Evolutionary conservation across 2,888 invertebrate species (phyloP).

Genomic region (Fabriciana adippe): DNA sequence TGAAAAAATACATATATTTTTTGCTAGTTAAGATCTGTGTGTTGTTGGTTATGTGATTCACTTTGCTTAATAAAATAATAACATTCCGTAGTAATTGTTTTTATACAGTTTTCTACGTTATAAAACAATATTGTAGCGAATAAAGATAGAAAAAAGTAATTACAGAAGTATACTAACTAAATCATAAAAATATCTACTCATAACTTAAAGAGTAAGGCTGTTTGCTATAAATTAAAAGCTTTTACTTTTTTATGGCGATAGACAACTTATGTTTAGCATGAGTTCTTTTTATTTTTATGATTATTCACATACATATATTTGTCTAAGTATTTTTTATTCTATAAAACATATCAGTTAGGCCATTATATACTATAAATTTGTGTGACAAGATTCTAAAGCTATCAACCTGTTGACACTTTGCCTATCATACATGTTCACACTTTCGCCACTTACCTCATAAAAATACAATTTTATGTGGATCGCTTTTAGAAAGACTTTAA

Average conservation of each 20-base stretch:
- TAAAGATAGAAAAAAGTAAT: too few relatives aligned
- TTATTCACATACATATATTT: slow-evolving; percentile 34
- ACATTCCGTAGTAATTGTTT: too few relatives aligned
- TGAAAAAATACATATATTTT: slow-evolving; percentile 29
- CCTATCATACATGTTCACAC: slow-evolving; percentile 46
- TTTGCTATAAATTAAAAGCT: background rate
- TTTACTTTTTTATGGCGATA: background rate
- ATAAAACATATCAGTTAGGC: slow-evolving; percentile 64
- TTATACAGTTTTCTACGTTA: too few relatives aligned
- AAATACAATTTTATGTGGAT: slow-evolving; percentile 56
- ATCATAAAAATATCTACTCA: background rate
- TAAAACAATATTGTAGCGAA: too few relatives aligned
- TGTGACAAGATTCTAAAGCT: slow-evolving; percentile 59
- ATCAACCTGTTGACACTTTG: slow-evolving; percentile 63
- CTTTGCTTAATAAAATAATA: too few relatives aligned
- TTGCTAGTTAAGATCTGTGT: slow-evolving; percentile 20
- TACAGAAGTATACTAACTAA: background rate
- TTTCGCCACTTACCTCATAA: slow-evolving; percentile 61
- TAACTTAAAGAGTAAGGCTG: background rate
- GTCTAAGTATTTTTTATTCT: slow-evolving; percentile 58
- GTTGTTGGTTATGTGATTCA: background rate
- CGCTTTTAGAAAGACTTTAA: slow-evolving; percentile 46
- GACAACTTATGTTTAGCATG: slow-evolving; percentile 3
- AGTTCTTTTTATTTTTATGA: slow-evolving; percentile 32
- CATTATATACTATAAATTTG: slow-evolving; percentile 63